Evolutionary conservation across 2,888 invertebrate genomes (phyloP), one percentile per base, ranked within the genome.

Genomic region (Plagodis pulveraria): DNA sequence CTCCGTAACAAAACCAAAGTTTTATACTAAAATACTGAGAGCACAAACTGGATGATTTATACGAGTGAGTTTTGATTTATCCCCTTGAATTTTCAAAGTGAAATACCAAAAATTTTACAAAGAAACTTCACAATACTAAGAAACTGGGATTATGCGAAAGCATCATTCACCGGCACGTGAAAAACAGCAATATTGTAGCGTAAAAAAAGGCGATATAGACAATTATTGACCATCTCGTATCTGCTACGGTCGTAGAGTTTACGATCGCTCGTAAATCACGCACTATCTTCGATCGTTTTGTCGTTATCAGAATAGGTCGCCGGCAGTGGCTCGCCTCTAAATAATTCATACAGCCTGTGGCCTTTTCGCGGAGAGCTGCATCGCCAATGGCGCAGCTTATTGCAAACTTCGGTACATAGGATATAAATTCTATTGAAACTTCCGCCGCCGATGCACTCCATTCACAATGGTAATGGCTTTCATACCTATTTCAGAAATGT

Each of bases 341-440:
- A 78, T 79, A 76, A 78, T 80, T 78, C 80, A 80, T 75, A 62
- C 47, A 55, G 64, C 63, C 63, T 56, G 61, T 63, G 54, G 62
- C 54, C 54, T 51, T 57, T 66, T 68, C 64, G 60, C 63, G 63
- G 65, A 65, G 69, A 69, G 65, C 61, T 63, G 67, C 67, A 61
- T 45, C 41, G 59, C 62, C 55, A 66, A 64, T 65, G 62, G 62
- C 55, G 59, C 53, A 62, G 65, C 68, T 65, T 68, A 68, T 68
- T 68, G 66, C 58, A 48, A 59, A 57, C 62, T 60, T 52, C 43
- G 52, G 60, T 53, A 53, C 59, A 52, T 56, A 46, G 54, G 45
- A 57, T 59, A 65, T 65, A 55, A 62, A 59, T 62, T 65, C 51
- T 58, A 60, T 62, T 60, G 59, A 56, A 57, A 62, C 49, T 62